Conservation (phyloP, 2,113 vertebrate genomes). For the Takifugu bimaculatus region DNA sequence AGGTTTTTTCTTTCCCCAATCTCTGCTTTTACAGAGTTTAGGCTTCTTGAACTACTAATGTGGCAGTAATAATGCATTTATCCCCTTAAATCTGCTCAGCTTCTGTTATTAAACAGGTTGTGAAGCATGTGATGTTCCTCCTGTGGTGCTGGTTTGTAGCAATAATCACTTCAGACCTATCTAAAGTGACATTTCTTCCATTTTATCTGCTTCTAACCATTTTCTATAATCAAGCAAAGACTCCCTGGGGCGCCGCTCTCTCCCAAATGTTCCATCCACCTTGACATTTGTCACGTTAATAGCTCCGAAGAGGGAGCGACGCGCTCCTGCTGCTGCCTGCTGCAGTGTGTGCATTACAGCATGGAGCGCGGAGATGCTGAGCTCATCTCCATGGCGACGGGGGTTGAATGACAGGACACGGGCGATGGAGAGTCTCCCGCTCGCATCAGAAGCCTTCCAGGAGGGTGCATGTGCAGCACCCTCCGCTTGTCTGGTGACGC, state of each 20-base stretch:
- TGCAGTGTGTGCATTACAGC: constrained; percentile 49
- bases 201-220: constrained; percentile 15
- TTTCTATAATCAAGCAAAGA: background rate
- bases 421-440: constrained; percentile 57
- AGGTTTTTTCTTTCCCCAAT: background rate
- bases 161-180: constrained; percentile 5
- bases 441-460: constrained; percentile 50
- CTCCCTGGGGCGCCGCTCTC: constrained; percentile 13
- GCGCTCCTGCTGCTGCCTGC: constrained; percentile 2
- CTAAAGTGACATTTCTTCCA: constrained; percentile 54
- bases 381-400: constrained; percentile 65
- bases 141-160: too few species aligned
- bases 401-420: constrained; percentile 57
- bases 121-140: too few species aligned
- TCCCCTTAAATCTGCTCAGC: too few species aligned
- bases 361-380: constrained; percentile 42
- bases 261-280: constrained; percentile 14
- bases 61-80: background rate
- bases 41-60: background rate
- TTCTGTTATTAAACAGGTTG: too few species aligned
- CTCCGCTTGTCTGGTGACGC: background rate
- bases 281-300: background rate
- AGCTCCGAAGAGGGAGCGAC: background rate
- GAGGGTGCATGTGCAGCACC: constrained; percentile 20
- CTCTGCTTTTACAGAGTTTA: background rate